Conservation (phyloP, 2,888 invertebrate species). For the Ophion costatus region DNA sequence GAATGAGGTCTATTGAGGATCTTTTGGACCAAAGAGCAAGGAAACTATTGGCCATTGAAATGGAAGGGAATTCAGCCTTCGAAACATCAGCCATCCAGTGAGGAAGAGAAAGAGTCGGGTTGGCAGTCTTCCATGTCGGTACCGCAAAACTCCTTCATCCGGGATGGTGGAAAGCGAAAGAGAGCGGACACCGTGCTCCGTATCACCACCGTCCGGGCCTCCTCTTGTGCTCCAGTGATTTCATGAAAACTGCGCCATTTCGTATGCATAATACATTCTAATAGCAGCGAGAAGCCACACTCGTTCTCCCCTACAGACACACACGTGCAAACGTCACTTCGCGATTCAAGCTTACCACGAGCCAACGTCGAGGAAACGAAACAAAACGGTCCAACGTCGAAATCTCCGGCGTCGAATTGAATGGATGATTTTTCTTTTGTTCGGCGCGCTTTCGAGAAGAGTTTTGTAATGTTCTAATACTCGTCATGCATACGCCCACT, state of each 20-base stretch:
- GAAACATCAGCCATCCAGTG: constrained; percentile 78
- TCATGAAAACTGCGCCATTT: constrained; percentile 81
- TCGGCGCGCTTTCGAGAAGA: background rate
- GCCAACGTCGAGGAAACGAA: constrained; percentile 19
- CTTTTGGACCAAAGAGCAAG: background rate
- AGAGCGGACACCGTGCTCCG: constrained; percentile 18
- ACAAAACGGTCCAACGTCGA: background rate
- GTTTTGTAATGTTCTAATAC: constrained; percentile 8
- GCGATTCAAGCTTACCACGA: constrained; percentile 33
- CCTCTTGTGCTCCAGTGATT: constrained; percentile 77
- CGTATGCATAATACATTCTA: constrained; percentile 83
- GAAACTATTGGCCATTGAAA: constrained; percentile 21
- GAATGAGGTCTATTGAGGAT: background rate
- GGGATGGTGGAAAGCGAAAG: constrained; percentile 69
- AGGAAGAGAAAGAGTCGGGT: constrained; percentile 69
- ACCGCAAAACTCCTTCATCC: constrained; percentile 83
- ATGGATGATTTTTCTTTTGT: background rate
- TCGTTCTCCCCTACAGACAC: background rate
- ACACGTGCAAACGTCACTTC: background rate
- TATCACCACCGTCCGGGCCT: constrained; percentile 37
- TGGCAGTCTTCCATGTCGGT: constrained; percentile 83
- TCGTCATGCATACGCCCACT: background rate
- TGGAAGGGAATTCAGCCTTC: constrained; percentile 52
- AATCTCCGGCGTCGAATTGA: background rate
- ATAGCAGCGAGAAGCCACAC: constrained; percentile 71